Percentiles rank a stretch among this genome's conserved stretches.
These are phyloP conservation scores for Andrena dorsata DNA, from an alignment of 2,888 invertebrate genomes.

Conservation along the genomic window DNA sequence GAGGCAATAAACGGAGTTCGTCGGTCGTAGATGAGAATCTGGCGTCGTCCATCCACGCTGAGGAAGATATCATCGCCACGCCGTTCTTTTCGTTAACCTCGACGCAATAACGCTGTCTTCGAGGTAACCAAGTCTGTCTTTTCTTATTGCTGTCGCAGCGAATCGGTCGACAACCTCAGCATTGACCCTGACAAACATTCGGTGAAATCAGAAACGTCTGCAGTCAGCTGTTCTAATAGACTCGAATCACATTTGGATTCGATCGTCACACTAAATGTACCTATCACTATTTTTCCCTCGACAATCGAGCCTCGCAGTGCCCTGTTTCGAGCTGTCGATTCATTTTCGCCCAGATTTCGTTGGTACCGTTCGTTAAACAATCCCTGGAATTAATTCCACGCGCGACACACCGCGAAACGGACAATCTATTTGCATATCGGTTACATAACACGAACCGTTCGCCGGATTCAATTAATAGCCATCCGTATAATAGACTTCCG, in stretches of 20 bases:
- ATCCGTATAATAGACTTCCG: slow-evolving; percentile 56
- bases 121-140: neutral
- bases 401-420: slow-evolving; percentile 51
- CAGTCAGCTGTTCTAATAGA: too few species aligned
- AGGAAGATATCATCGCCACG: slow-evolving; percentile 39
- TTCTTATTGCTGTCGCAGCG: neutral
- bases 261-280: too few species aligned
- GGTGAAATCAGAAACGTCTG: too few species aligned
- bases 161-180: neutral
- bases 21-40: slow-evolving; percentile 61
- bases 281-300: neutral
- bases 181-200: neutral
- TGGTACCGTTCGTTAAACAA: slow-evolving; percentile 49
- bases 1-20: slow-evolving; percentile 57
- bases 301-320: neutral
- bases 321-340: neutral
- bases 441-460: slow-evolving; percentile 56
- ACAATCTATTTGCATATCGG: slow-evolving; percentile 61
- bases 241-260: too few species aligned
- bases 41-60: slow-evolving; percentile 24
- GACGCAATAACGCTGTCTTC: slow-evolving; percentile 1
- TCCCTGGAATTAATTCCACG: slow-evolving; percentile 54
- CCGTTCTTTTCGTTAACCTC: slow-evolving; percentile 6
- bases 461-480: slow-evolving; percentile 59
- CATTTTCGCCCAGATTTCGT: slow-evolving; percentile 32